Evolutionary conservation across 2,113 vertebrate species (phyloP), one percentile per base, ranked within the genome.

Genomic region (Psittacara wagleri): DNA sequence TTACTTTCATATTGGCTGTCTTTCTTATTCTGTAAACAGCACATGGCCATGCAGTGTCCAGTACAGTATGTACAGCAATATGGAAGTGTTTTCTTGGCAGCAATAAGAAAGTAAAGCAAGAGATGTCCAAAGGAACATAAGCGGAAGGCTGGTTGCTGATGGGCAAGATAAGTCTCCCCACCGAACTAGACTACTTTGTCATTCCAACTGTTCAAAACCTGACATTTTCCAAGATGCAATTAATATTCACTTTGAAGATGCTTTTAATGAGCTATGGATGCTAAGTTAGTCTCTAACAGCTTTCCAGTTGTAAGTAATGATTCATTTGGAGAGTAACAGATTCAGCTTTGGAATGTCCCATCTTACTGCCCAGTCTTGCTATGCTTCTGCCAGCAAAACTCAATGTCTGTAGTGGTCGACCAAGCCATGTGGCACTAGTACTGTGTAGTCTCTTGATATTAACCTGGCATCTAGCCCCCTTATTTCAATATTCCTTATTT

Each of bases 201-300:
- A 95, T 95, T 95, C 95, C 95, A 98, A 96, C 95, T 97, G 95
- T 95, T 98, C 81, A 92, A 96, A 93, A 93, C 92, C 94, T 96
- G 91, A 33, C 83, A 86, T 94, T 95, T 97, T 96, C 96, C 97
- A 98, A 96, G 89, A 96, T 79, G 76, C 76, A 97, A 97, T 97
- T 97, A 97, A 97, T 97, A 95, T 93, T 96, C 78, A 94, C 92
- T 97, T 96, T 95, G 94, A 97, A 94, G 92, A 95, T 92, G 64
- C 92, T 67, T 62, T 97, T 97, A 97, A 97, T 95, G 97, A 97
- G 92, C 67, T 96, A 51, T 83, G 90, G 86, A 96, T 91, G 91
- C 88, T 96, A 95, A 94, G 80, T 92, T 95, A 92, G 85, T 84
- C 89, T 96, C 93, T 94, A 84, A 72, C 93, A 96, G 94, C 93